Conservation (phyloP, 2,113 vertebrate species). For the Gnathonemus echidnorhynchus region DNA sequence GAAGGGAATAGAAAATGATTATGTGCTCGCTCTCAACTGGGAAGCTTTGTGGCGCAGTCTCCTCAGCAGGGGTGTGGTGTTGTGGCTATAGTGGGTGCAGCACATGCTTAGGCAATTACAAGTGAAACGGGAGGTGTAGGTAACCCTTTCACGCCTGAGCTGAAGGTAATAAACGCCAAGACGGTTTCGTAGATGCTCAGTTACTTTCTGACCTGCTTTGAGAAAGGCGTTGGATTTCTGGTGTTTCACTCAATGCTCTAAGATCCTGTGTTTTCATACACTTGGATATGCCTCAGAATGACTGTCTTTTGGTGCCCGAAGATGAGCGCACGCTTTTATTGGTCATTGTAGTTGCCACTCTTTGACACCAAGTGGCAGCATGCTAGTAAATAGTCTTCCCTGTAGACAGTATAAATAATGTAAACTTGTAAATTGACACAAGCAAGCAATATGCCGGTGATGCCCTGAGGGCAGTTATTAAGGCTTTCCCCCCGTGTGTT, state of each 20-base stretch:
- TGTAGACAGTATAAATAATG: background rate
- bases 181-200: background rate
- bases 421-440: background rate
- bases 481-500: background rate
- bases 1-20: constrained; percentile 74
- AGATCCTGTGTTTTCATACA: background rate
- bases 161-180: background rate
- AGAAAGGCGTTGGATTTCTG: background rate
- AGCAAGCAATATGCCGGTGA: background rate
- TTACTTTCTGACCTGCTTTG: background rate
- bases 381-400: background rate
- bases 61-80: background rate
- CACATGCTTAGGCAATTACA: background rate
- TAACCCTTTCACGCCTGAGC: background rate
- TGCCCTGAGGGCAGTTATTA: background rate
- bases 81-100: background rate
- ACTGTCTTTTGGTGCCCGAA: background rate
- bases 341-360: background rate
- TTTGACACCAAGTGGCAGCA: background rate
- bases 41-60: constrained; percentile 82
- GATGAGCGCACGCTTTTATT: background rate
- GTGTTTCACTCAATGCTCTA: background rate
- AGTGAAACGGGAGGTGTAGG: background rate
- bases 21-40: constrained; percentile 86
- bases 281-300: background rate